phyloP scores from a whole-genome alignment of 2,888 invertebrate genomes.

The Eubasilissa splendida region DNA sequence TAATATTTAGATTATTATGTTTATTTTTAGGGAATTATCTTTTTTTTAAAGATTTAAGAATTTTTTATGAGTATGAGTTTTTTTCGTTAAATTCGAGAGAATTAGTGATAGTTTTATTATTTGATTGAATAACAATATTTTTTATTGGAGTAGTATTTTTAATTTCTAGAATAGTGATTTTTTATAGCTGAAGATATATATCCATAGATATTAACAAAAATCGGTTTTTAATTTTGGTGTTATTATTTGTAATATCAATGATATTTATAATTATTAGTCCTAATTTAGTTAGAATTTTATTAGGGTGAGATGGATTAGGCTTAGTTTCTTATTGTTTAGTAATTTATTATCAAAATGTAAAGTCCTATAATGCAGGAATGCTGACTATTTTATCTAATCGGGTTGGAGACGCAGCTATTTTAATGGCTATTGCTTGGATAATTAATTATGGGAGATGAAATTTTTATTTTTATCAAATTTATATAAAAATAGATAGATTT shows the following conservation, averaged over 20 bases:
- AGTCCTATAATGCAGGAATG: slow-evolving; percentile 80
- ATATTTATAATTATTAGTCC: slow-evolving; percentile 63
- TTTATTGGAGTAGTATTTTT: slow-evolving; percentile 68
- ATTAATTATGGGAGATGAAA: slow-evolving; percentile 73
- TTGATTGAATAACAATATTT: slow-evolving; percentile 65
- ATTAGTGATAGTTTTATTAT: slow-evolving; percentile 67
- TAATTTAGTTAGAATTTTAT: slow-evolving; percentile 80
- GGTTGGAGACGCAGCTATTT: slow-evolving; percentile 80
- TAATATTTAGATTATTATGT: slow-evolving; percentile 67
- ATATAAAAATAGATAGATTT: slow-evolving; percentile 63
- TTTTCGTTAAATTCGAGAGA: too few relatives aligned
- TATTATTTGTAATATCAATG: too few relatives aligned
- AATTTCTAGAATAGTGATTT: slow-evolving; percentile 57
- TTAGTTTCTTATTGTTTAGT: slow-evolving; percentile 82
- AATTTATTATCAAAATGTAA: slow-evolving; percentile 80
- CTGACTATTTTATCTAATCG: slow-evolving; percentile 83
- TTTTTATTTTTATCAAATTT: slow-evolving; percentile 72
- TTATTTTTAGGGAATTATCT: slow-evolving; percentile 45
- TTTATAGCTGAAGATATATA: too few relatives aligned
- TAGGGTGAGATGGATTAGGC: slow-evolving; percentile 83
- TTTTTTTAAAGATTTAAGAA: too few relatives aligned
- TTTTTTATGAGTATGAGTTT: too few relatives aligned
- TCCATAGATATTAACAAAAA: too few relatives aligned
- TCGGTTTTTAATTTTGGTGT: too few relatives aligned
- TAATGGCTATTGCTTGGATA: slow-evolving; percentile 75